These are phyloP conservation scores for Epiblema foenella DNA, from an alignment of 2,888 invertebrate species.

Conservation along the genomic window DNA sequence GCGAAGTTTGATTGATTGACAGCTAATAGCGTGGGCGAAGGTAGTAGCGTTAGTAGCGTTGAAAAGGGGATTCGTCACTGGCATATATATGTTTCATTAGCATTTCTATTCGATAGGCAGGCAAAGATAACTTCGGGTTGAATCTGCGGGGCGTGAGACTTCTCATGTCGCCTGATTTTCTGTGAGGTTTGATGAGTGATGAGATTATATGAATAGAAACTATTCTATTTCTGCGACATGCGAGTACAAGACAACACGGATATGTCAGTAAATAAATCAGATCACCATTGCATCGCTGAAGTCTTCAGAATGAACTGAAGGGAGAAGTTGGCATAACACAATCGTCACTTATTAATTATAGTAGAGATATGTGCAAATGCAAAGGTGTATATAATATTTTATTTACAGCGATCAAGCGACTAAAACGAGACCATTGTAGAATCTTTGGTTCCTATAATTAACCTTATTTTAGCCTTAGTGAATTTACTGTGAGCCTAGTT, in stretches of 20 bases:
- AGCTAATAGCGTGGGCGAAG: conserved; percentile 18
- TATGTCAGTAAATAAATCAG: background rate
- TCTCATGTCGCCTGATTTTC: background rate
- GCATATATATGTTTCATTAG: conserved; percentile 16
- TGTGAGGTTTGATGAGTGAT: background rate
- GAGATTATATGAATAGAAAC: background rate
- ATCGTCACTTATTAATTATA: background rate
- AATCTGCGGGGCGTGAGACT: background rate
- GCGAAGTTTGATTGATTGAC: conserved; percentile 31
- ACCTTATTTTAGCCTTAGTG: no score
- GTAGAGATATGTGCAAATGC: no score
- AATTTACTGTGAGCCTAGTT: no score
- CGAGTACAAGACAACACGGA: no score
- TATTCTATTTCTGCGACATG: no score
- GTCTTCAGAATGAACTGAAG: background rate
- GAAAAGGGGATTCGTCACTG: conserved; percentile 20
- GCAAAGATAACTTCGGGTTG: conserved; percentile 2
- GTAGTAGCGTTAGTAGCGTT: background rate
- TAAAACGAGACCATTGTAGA: no score
- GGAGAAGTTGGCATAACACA: background rate
- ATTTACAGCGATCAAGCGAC: no score
- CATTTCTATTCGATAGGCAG: conserved; percentile 18
- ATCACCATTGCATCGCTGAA: background rate
- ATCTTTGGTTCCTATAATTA: background rate
- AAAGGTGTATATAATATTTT: no score